These are phyloP conservation scores for Rhodophaea formosa DNA, from an alignment of 2,888 invertebrate species.

Conservation along the genomic window DNA sequence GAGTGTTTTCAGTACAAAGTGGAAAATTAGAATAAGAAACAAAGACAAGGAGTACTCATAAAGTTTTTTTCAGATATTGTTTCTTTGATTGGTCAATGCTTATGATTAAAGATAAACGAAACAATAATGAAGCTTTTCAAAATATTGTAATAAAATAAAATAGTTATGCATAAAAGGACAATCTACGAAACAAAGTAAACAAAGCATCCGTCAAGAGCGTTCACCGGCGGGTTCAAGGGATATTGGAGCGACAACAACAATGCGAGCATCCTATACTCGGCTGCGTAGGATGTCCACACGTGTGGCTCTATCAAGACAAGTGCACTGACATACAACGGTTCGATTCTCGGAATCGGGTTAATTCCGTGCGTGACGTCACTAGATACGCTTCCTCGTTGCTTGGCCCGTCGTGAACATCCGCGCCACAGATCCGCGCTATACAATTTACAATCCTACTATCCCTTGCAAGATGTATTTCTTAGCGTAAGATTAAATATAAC, in stretches of 20 bases:
- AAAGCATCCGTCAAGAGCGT: slow-evolving; percentile 1
- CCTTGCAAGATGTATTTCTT: neutral
- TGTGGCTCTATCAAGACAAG: slow-evolving; percentile 65
- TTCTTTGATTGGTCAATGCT: too few species aligned
- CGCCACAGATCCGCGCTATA: slow-evolving; percentile 13
- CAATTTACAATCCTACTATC: neutral
- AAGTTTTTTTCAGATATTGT: too few species aligned
- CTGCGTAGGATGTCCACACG: slow-evolving; percentile 57
- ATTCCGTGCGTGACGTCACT: slow-evolving; percentile 72
- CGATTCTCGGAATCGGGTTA: slow-evolving; percentile 73
- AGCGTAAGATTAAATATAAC: neutral
- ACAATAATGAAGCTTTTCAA: too few species aligned
- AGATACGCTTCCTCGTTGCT: slow-evolving; percentile 55
- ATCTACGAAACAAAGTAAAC: neutral
- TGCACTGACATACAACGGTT: slow-evolving; percentile 67
- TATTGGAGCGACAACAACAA: slow-evolving; percentile 17
- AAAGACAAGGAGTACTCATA: too few species aligned
- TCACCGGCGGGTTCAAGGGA: slow-evolving; percentile 12
- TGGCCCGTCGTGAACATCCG: neutral
- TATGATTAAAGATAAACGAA: too few species aligned
- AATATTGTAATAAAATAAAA: too few species aligned
- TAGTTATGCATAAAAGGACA: neutral
- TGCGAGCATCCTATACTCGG: slow-evolving; percentile 24
- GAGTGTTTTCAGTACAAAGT: too few species aligned
- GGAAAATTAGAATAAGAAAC: too few species aligned